Conservation (phyloP, 2,888 invertebrate species). For the Odontocerum albicorne region DNA sequence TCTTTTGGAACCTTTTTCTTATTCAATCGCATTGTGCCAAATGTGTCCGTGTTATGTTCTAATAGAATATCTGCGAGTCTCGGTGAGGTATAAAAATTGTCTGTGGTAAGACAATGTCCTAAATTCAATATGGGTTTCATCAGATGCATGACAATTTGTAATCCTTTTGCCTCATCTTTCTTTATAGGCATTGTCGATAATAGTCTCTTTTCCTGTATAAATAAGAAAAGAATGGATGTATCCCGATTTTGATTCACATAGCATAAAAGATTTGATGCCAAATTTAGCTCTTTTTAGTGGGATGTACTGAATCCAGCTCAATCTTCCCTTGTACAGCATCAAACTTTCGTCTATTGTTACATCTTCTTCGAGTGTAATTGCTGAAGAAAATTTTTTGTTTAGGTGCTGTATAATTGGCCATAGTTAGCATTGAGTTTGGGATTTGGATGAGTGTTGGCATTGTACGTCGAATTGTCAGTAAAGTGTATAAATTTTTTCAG, state of each 20-base stretch:
- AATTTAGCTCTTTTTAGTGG: conserved; percentile 17
- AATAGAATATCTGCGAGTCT: no score
- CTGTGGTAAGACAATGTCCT: conserved; percentile 37
- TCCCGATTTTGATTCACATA: background rate
- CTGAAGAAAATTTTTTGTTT: conserved; percentile 14
- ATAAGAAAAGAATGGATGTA: background rate
- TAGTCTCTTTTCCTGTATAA: background rate
- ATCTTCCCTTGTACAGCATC: conserved; percentile 34
- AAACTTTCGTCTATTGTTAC: conserved; percentile 35
- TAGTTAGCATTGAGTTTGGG: conserved; percentile 30
- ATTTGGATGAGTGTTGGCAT: conserved; percentile 19
- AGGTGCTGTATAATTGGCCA: conserved; percentile 23
- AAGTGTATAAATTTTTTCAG: background rate
- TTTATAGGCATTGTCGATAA: no score
- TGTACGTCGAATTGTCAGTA: background rate
- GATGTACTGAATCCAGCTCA: conserved; percentile 25
- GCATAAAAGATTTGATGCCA: conserved; percentile 2
- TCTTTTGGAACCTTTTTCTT: no score
- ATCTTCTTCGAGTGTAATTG: conserved; percentile 26
- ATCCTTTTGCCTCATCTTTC: no score
- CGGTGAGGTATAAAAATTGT: conserved; percentile 38
- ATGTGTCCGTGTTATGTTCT: no score
- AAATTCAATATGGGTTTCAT: conserved; percentile 35
- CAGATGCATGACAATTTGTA: conserved; percentile 37
- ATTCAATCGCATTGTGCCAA: no score